Evolutionary conservation across 2,113 vertebrate species (phyloP), one percentile per base, ranked within the genome.

Genomic region (Lota lota): DNA sequence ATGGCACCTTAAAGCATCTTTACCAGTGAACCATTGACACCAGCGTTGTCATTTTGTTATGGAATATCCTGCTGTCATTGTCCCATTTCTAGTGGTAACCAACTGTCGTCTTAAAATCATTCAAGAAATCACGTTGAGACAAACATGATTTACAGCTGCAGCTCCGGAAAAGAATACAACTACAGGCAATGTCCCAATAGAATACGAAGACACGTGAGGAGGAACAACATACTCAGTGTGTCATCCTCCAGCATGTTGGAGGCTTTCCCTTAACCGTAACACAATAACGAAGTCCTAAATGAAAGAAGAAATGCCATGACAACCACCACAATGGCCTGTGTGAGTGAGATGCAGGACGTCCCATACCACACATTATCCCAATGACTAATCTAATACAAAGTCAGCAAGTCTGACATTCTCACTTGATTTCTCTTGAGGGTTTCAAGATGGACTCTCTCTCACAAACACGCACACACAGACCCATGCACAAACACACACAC

Each of bases 371-470:
- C 70, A 79, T 77, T 73, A 63, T 74, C 10, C 57, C 11, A 4
- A 72, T 79, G 68, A 84, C 65, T 53, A 76, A 88, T 84, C 77
- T 22, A 73, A 84, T 67, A 79, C 73, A 56, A 81, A 83, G 72
- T 81, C 86, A 88, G 86, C 80, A 71, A 66, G 62, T 76, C 67
- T 73, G 69, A 76, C 79, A 79, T 75, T 66, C 40, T 47, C 53
- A 8, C 20, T 56, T 80, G 50, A 84, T 89, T 77, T 81, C 80
- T 73, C 85, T 18, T 17, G 79, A 64, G 83, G 70, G 70, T 66
- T 51, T 63, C 40, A 47, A 47, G 40, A 47, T 12, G 10, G 40
- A 2, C 40, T 47, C 40, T 47, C 40, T 47, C 40, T 47, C 40
- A 66, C 22, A 50, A 77, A 77, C 75, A 78, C 85, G 81, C 78